Conservation (phyloP, 1,140 invertebrate species). For the Eumaeus atala region DNA sequence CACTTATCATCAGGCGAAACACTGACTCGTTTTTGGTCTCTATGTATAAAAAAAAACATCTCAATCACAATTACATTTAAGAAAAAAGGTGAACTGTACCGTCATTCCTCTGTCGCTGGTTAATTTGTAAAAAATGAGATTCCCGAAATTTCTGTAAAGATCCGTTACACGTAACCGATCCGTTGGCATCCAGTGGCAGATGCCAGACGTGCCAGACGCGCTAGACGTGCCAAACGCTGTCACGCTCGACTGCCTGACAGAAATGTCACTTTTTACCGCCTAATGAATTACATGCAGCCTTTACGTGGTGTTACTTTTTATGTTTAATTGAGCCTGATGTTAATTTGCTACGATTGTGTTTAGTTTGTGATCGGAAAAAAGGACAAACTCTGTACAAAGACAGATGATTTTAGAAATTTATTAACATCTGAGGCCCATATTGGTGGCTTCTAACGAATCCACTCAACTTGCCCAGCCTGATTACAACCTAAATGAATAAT, state of each 20-base stretch:
- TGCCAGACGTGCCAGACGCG: conserved; percentile 26
- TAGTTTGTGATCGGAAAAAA: no score
- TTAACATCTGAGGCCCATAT: no score
- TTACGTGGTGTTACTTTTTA: conserved; percentile 29
- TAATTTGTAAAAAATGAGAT: conserved; percentile 17
- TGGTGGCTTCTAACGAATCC: no score
- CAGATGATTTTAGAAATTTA: no score
- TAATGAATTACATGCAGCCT: conserved; percentile 39
- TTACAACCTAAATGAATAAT: no score
- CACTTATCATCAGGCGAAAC: no score
- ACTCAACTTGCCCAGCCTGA: no score
- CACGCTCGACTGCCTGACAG: conserved; percentile 29
- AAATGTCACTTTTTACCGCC: conserved; percentile 26
- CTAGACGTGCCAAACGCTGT: conserved; percentile 24
- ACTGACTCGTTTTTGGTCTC: no score
- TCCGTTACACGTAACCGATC: conserved; percentile 22
- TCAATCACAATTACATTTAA: no score
- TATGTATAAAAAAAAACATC: no score
- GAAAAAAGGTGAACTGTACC: no score
- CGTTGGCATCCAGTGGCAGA: conserved; percentile 23
- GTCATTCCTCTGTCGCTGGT: not conserved
- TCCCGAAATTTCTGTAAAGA: conserved; percentile 17
- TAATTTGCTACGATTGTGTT: not conserved
- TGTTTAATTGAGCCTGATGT: conserved; percentile 30
- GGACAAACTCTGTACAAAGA: no score